A percentile compares a stretch with the other conserved stretches of the same genome.
Conservation (phyloP, 2,113 vertebrate species). For the Pavo muticus region DNA sequence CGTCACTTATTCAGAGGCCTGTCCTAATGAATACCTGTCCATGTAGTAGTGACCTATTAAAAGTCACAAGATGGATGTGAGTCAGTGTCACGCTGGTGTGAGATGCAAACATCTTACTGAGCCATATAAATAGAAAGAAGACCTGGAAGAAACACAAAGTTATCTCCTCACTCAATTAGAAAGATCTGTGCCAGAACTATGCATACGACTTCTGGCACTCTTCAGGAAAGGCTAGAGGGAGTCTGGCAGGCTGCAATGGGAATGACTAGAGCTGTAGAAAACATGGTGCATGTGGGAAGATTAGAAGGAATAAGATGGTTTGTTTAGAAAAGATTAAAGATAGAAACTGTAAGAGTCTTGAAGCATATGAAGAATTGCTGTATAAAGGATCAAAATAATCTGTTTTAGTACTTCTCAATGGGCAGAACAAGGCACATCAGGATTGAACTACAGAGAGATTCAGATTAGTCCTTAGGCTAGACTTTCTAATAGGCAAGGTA, state of each 20-base stretch:
- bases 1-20: background rate
- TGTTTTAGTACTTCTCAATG: background rate
- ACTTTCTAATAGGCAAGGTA: background rate
- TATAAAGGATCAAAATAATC: background rate
- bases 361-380: background rate
- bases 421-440: background rate
- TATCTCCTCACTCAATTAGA: background rate
- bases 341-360: background rate
- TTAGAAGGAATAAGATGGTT: background rate
- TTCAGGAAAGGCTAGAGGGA: background rate
- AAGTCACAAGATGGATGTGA: slow-evolving; percentile 17
- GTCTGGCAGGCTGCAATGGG: background rate
- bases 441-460: background rate
- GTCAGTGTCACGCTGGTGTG: background rate
- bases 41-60: background rate
- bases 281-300: background rate
- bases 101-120: background rate
- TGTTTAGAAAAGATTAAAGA: background rate
- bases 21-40: background rate
- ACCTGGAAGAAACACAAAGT: background rate
- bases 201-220: background rate
- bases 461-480: background rate
- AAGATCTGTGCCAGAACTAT: background rate
- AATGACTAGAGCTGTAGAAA: background rate
- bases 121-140: background rate